Conservation (phyloP, 2,888 invertebrate genomes). For the Eilema sororculum region DNA sequence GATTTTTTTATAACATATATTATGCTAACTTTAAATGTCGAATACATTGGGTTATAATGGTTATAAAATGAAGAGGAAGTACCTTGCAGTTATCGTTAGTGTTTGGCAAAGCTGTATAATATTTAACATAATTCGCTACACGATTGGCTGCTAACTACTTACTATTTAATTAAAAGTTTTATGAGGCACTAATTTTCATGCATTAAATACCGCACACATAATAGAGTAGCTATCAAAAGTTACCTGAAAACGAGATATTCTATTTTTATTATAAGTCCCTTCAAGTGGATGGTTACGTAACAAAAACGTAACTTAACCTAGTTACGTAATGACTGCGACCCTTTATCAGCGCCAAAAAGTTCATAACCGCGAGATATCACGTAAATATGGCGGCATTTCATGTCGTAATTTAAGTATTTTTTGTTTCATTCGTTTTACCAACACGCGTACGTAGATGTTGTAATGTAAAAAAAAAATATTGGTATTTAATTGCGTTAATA, state of each 20-base stretch:
- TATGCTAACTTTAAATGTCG: too few species aligned
- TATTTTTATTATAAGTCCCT: neutral
- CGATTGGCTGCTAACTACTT: too few species aligned
- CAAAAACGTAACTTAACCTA: constrained; percentile 34
- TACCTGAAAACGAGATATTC: neutral
- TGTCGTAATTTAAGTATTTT: constrained; percentile 2
- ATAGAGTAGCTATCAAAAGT: neutral
- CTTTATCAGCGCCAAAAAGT: constrained; percentile 37
- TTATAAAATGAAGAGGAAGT: too few species aligned
- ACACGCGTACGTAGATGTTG: neutral
- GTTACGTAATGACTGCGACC: constrained; percentile 34
- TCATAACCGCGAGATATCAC: constrained; percentile 29
- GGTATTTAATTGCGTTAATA: neutral
- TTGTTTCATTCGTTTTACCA: neutral
- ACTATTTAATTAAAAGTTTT: too few species aligned
- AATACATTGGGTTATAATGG: too few species aligned
- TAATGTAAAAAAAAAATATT: neutral
- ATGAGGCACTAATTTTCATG: too few species aligned
- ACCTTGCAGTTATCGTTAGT: too few species aligned
- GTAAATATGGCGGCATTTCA: constrained; percentile 3
- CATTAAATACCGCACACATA: too few species aligned
- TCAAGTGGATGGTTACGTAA: constrained; percentile 15
- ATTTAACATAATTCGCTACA: too few species aligned
- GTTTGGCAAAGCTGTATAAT: too few species aligned
- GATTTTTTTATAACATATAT: too few species aligned